Evolutionary conservation across 2,797 vertebrate species (phyloP).

Genomic region (Epinephelus awoara): DNA sequence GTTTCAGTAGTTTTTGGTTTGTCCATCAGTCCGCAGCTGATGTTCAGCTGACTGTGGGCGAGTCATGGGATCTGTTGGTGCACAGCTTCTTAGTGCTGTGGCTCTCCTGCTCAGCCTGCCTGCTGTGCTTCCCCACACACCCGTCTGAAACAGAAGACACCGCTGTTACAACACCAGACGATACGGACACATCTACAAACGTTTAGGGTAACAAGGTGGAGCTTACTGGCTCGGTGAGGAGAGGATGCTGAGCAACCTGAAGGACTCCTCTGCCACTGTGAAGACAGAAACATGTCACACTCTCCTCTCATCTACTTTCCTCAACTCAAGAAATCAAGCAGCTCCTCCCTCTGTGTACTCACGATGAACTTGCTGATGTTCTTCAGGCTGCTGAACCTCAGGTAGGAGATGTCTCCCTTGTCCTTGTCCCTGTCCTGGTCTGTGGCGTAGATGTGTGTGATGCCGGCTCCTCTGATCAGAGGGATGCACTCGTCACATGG

Average conservation of each 20-base stretch:
- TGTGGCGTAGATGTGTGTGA: slow-evolving; percentile 94
- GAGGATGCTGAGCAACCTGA: slow-evolving; percentile 34
- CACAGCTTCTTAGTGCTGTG: slow-evolving; percentile 75
- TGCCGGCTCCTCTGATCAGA: slow-evolving; percentile 92
- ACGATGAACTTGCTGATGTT: slow-evolving; percentile 91
- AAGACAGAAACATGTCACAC: slow-evolving; percentile 57
- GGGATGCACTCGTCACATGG: slow-evolving; percentile 97
- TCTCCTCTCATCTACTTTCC: background rate
- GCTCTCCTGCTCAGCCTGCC: slow-evolving; percentile 49
- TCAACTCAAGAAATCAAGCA: background rate
- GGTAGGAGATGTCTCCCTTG: slow-evolving; percentile 96
- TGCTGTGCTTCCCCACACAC: slow-evolving; percentile 71
- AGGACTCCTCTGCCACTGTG: slow-evolving; percentile 91
- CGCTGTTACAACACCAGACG: background rate
- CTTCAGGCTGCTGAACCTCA: slow-evolving; percentile 89
- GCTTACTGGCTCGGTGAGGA: slow-evolving; percentile 74
- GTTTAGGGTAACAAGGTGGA: background rate
- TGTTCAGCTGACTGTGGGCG: slow-evolving; percentile 14
- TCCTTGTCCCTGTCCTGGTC: slow-evolving; percentile 93
- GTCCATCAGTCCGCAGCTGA: fast-evolving
- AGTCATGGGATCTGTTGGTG: slow-evolving; percentile 31
- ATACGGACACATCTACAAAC: background rate
- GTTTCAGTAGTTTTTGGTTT: background rate
- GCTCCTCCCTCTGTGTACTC: slow-evolving; percentile 70
- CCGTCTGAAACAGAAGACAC: slow-evolving; percentile 78